phyloP scores from a whole-genome alignment of 1,140 invertebrate genomes.

The Zaprionus gabonicus region DNA sequence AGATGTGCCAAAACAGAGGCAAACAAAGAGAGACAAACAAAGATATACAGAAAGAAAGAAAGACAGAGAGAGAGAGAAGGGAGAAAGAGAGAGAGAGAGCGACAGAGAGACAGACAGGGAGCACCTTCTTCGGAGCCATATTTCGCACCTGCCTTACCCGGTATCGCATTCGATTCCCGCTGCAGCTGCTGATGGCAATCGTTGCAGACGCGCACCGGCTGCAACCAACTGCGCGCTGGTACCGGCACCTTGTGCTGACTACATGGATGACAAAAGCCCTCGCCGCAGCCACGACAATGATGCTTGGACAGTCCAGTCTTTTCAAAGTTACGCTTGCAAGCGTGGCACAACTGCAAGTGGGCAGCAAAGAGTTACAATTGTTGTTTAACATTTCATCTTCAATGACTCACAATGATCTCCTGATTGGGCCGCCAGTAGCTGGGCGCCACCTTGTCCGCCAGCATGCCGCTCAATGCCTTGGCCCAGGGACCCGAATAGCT shows the following conservation, averaged over 20 bases:
- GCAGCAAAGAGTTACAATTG: slow-evolving; percentile 20
- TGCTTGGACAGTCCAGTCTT: slow-evolving; percentile 87
- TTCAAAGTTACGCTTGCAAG: slow-evolving; percentile 87
- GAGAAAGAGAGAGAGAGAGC: background rate
- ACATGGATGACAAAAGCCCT: slow-evolving; percentile 89
- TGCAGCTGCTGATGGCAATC: slow-evolving; percentile 85
- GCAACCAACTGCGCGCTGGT: slow-evolving; percentile 88
- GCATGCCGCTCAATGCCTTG: slow-evolving; percentile 89
- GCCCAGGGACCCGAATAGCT: slow-evolving; percentile 90
- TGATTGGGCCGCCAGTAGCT: slow-evolving; percentile 93
- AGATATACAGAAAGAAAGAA: background rate
- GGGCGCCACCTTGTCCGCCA: slow-evolving; percentile 91
- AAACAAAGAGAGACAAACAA: too few species aligned
- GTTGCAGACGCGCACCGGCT: slow-evolving; percentile 89
- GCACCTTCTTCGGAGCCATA: background rate
- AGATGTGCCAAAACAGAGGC: too few species aligned
- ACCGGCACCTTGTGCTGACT: slow-evolving; percentile 87
- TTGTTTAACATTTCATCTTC: background rate
- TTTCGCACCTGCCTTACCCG: slow-evolving; percentile 60
- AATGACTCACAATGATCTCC: slow-evolving; percentile 87
- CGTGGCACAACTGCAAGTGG: slow-evolving; percentile 86
- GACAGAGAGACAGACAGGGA: background rate
- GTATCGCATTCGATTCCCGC: slow-evolving; percentile 65
- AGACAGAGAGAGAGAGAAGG: too few species aligned
- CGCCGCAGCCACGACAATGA: slow-evolving; percentile 91